phyloP scores from a whole-genome alignment of 2,797 vertebrate genomes.

The Amblyopsis hoosieri region DNA sequence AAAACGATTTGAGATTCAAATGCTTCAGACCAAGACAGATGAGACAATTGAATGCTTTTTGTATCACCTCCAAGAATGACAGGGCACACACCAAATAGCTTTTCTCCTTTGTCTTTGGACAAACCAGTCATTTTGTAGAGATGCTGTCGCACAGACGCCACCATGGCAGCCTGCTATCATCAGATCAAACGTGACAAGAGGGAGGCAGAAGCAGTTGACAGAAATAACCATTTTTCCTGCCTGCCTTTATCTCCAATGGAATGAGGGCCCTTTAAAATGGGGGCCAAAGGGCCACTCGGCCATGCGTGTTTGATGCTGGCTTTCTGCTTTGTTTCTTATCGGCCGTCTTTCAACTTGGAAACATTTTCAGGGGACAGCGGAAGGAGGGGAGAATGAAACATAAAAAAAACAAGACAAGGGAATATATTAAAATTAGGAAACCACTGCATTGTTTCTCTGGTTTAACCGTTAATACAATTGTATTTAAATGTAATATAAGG shows the following conservation, averaged over 20 bases:
- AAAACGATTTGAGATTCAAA: conserved; percentile 68
- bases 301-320: conserved; percentile 54
- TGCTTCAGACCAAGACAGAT: conserved; percentile 50
- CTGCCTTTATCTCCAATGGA: conserved; percentile 59
- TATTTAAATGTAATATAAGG: too few species aligned
- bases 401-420: not conserved
- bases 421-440: too few species aligned
- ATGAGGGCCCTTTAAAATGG: conserved; percentile 58
- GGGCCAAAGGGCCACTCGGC: conserved; percentile 57
- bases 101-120: conserved; percentile 49
- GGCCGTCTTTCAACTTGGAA: conserved; percentile 52
- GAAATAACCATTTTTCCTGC: conserved; percentile 67
- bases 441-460: too few species aligned
- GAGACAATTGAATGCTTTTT: conserved; percentile 60
- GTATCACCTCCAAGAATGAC: conserved; percentile 48
- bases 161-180: conserved; percentile 67
- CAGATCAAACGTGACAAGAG: conserved; percentile 69
- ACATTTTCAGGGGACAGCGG: conserved; percentile 35
- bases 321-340: conserved; percentile 68
- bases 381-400: conserved; percentile 1
- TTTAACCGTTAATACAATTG: too few species aligned
- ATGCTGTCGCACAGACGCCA: conserved; percentile 52
- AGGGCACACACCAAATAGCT: conserved; percentile 35
- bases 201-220: conserved; percentile 62
- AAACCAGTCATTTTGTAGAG: conserved; percentile 44